phyloP scores from a whole-genome alignment of 1,140 invertebrate species.

The Drosophila micromelanica region DNA sequence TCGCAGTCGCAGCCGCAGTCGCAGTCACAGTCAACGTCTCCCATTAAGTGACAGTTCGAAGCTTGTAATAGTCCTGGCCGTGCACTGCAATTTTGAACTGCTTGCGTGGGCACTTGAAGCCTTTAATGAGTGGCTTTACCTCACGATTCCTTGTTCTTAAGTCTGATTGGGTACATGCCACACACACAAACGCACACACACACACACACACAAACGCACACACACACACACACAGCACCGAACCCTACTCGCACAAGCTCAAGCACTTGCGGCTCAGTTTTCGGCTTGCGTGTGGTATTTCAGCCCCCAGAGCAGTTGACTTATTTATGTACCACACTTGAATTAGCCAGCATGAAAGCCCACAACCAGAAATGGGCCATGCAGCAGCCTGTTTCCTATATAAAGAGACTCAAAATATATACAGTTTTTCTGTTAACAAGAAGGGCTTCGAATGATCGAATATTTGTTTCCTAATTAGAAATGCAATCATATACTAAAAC shows the following conservation, averaged over 20 bases:
- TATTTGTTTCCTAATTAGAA: too few species aligned
- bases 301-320: neutral
- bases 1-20: slow-evolving; percentile 21
- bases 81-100: slow-evolving; percentile 54
- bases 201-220: too few species aligned
- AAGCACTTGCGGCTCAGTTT: neutral
- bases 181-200: slow-evolving; percentile 17
- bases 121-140: slow-evolving; percentile 63
- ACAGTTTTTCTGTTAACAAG: too few species aligned
- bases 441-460: too few species aligned
- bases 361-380: neutral
- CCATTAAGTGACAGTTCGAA: slow-evolving; percentile 59
- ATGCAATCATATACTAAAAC: too few species aligned
- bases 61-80: slow-evolving; percentile 26
- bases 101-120: slow-evolving; percentile 47
- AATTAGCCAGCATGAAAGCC: neutral
- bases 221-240: too few species aligned
- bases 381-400: too few species aligned
- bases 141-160: slow-evolving; percentile 24
- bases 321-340: slow-evolving; percentile 4
- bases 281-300: slow-evolving; percentile 8
- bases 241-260: neutral
- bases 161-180: slow-evolving; percentile 44
- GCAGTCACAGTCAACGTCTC: slow-evolving; percentile 10
- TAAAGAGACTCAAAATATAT: too few species aligned